Evolutionary conservation across 2,113 vertebrate species (phyloP).

Genomic region (Rhabdornis inornatus): DNA sequence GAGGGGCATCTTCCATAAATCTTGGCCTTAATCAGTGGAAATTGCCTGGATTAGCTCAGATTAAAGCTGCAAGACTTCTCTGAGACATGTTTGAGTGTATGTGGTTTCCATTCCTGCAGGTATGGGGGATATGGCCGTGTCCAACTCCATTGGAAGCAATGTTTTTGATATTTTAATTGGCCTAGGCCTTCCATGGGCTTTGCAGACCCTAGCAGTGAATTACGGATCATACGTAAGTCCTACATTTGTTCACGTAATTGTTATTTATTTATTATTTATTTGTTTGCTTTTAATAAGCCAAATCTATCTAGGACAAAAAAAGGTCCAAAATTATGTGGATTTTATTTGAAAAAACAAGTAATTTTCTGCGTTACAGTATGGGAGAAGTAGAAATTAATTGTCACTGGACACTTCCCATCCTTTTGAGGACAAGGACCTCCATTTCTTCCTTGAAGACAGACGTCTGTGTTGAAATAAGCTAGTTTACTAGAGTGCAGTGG

Average conservation of each 20-base stretch:
- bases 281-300: not conserved
- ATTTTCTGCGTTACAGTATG: rapidly evolving
- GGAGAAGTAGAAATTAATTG: not conserved
- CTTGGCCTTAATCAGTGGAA: not conserved
- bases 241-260: not conserved
- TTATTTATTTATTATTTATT: not conserved
- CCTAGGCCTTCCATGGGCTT: slow-evolving; percentile 90
- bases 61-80: not conserved
- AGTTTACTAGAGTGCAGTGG: not conserved
- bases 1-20: not conserved
- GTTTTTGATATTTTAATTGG: slow-evolving; percentile 97
- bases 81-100: not conserved
- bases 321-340: not conserved
- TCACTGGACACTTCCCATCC: not conserved
- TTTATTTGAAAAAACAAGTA: not conserved
- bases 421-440: not conserved
- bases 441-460: not conserved
- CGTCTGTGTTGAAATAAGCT: not conserved
- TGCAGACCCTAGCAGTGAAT: slow-evolving; percentile 91
- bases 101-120: slow-evolving; percentile 71
- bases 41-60: not conserved
- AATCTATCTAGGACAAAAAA: not conserved
- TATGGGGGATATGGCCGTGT: slow-evolving; percentile 97
- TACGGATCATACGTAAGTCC: slow-evolving; percentile 91
- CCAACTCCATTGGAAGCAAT: slow-evolving; percentile 96